These are phyloP conservation scores for Rhinichthys osculus DNA, from an alignment of 2,797 vertebrate species.

Conservation along the genomic window DNA sequence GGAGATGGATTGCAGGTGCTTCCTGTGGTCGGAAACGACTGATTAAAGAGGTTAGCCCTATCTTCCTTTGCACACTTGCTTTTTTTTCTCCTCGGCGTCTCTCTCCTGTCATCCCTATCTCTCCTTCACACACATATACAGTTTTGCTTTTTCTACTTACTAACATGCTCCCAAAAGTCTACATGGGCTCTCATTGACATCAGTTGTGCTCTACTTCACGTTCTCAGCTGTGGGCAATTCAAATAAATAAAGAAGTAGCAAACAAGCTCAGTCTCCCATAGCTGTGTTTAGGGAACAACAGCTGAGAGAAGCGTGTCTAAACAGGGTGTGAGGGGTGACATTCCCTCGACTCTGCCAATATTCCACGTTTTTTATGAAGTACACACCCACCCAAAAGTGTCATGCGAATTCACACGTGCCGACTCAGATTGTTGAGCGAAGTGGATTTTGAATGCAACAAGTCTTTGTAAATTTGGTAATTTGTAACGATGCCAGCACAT, in stretches of 20 bases:
- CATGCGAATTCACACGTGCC: not conserved
- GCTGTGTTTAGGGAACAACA: slow-evolving; percentile 73
- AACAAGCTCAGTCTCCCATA: slow-evolving; percentile 69
- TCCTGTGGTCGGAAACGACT: slow-evolving; percentile 68
- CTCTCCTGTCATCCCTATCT: slow-evolving; percentile 24
- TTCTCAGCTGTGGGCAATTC: slow-evolving; percentile 61
- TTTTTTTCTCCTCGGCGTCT: slow-evolving; percentile 30
- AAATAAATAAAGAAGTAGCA: slow-evolving; percentile 61
- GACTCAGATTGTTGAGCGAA: too few relatives aligned
- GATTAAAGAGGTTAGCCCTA: slow-evolving; percentile 67
- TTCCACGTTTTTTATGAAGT: slow-evolving; percentile 67
- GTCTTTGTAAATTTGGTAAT: not conserved
- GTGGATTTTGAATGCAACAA: not conserved
- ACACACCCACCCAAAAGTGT: not conserved
- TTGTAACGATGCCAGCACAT: not conserved
- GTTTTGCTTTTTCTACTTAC: slow-evolving; percentile 16
- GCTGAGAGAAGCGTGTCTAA: slow-evolving; percentile 81
- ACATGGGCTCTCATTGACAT: not conserved
- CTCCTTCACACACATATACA: slow-evolving; percentile 4
- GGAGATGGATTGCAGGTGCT: slow-evolving; percentile 76
- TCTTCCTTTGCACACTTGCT: slow-evolving; percentile 58
- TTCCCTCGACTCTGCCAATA: slow-evolving; percentile 73
- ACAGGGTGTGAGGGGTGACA: slow-evolving; percentile 75
- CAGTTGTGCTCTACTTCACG: slow-evolving; percentile 46
- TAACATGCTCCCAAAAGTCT: slow-evolving; percentile 20